Evolutionary conservation across 1,140 invertebrate species (phyloP).

Genomic region (Muscidifurax raptorellus): DNA sequence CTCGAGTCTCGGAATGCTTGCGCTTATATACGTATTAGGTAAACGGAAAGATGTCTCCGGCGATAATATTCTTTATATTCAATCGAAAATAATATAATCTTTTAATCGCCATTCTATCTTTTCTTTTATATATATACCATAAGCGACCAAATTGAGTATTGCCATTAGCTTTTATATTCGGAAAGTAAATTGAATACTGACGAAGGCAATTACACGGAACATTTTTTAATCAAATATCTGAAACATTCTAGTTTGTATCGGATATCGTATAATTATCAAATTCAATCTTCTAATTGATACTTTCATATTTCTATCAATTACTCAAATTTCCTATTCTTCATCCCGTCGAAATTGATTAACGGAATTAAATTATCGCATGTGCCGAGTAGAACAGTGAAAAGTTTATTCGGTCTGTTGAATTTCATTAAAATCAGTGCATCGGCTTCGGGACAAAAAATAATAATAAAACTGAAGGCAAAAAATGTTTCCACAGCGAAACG

Average conservation of each 20-base stretch:
- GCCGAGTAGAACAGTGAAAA: background rate
- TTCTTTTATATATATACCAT: too few species aligned
- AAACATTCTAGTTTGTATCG: background rate
- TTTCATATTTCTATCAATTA: background rate
- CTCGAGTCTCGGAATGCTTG: background rate
- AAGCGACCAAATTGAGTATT: background rate
- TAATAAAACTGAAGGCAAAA: slow-evolving; percentile 6
- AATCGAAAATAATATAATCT: background rate
- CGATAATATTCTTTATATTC: background rate
- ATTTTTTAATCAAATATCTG: too few species aligned
- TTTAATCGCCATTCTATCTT: background rate
- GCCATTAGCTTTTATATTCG: too few species aligned
- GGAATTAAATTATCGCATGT: background rate
- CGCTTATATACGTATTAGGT: background rate
- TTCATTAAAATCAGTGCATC: slow-evolving; percentile 26
- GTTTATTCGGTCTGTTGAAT: background rate
- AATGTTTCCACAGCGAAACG: slow-evolving; percentile 21
- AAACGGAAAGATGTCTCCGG: background rate
- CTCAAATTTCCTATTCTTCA: background rate
- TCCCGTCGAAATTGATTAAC: background rate
- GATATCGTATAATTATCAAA: background rate
- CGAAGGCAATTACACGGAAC: too few species aligned
- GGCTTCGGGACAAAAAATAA: background rate
- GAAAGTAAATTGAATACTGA: too few species aligned
- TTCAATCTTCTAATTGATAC: background rate